Base-by-base conservation (phyloP, 92 coral and sea anemone genomes). In the Parazoanthus atlanticus region DNA sequence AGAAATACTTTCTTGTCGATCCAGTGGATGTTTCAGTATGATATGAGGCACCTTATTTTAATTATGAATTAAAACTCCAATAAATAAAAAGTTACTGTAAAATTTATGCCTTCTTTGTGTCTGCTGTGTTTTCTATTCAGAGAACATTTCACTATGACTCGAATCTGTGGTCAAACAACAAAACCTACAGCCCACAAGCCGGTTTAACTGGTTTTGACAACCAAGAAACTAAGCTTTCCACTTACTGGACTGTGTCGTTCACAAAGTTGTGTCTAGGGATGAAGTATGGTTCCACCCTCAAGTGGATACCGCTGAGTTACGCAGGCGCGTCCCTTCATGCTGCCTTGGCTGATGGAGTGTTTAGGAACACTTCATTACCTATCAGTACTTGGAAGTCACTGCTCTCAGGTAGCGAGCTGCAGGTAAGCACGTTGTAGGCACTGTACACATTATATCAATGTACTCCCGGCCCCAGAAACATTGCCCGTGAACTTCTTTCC, bases 241-340 rank as follows among this genome's bases (percentile, higher is more conserved):
- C 73, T 29, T 67, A 6, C 28, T 67, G 73, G 73, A 17, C n/a
- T 29, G n/a, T 67, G 25, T 23, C 73, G 26, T 67, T 67, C 28
- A 67, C 69, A n/a, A 83, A 82, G 72, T 49, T 89, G 34, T 89
- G 91, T 76, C 52, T 89, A 66, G 91, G 91, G 32, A 89, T 89
- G 91, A 83, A 77, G 71, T 64, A 67, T 36, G 70, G 65, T 43
- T 75, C 47, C 46, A 76, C 65, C 17, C 46, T 28, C 10, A 83
- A 41, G 32, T 89, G 88, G 88, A 67, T 83, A 31, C 4, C 71
- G 58, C 70, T 89, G 13, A 58, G 74, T 30, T 56, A 64, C 84
- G 49, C 28, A 49, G 88, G 76, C 19, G 79, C 49, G 11, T 89
- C 91, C 49, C 88, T 89, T 40, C 52, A 83, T 76, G 71, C 78